These are phyloP conservation scores for Trogon surrucura DNA, from an alignment of 2,113 vertebrate genomes.

Conservation along the genomic window DNA sequence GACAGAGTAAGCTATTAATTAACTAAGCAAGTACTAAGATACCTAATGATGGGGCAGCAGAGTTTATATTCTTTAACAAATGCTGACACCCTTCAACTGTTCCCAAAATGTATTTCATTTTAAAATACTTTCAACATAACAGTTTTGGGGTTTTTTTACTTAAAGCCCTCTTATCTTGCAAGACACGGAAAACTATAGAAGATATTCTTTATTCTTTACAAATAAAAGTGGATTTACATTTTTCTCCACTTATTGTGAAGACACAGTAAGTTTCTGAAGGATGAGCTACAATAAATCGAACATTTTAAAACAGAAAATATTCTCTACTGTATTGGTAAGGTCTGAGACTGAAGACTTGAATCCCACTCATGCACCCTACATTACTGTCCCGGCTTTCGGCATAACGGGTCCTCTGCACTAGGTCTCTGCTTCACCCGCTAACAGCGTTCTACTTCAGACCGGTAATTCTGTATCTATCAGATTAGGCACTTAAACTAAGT, in stretches of 20 bases:
- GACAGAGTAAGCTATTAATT: background rate
- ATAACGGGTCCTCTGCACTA: background rate
- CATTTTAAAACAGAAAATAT: background rate
- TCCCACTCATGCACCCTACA: background rate
- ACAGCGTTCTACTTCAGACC: background rate
- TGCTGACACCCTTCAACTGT: background rate
- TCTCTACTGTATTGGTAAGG: background rate
- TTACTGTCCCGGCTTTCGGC: background rate
- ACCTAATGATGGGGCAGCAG: background rate
- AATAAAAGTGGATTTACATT: background rate
- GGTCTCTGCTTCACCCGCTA: background rate
- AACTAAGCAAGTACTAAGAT: background rate
- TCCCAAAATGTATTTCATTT: background rate
- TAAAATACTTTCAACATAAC: background rate
- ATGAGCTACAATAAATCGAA: background rate
- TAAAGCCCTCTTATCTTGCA: background rate
- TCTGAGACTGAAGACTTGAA: background rate
- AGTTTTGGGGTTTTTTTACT: background rate
- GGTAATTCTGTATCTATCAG: background rate
- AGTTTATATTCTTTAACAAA: background rate
- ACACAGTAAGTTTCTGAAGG: background rate
- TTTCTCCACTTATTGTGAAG: background rate
- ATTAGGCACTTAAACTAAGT: background rate
- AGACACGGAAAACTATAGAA: background rate
- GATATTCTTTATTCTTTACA: background rate